Percentiles rank a stretch among this genome's conserved stretches.
Conservation (phyloP, 2,888 invertebrate genomes). For the Agrotis clavis region DNA sequence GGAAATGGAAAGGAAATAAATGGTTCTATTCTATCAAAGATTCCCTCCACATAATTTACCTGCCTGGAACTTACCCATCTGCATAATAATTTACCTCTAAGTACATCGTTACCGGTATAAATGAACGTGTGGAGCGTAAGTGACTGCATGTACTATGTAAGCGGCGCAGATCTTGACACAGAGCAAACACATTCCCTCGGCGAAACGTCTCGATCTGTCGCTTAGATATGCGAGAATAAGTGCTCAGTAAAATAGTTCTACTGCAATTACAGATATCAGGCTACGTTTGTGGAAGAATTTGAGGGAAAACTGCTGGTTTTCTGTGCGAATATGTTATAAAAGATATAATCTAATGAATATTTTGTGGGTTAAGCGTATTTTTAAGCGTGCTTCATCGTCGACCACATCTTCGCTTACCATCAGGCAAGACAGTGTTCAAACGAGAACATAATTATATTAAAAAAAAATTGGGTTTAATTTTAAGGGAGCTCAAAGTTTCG, state of each 20-base stretch:
- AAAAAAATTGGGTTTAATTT: not conserved
- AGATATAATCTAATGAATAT: slow-evolving; percentile 23
- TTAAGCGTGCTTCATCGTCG: not conserved
- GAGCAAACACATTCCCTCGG: slow-evolving; percentile 63
- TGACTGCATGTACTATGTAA: slow-evolving; percentile 52
- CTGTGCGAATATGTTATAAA: slow-evolving; percentile 15
- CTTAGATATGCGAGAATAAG: slow-evolving; percentile 56
- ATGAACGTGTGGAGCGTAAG: slow-evolving; percentile 43
- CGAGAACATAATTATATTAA: too few relatives aligned
- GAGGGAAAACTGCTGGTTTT: slow-evolving; percentile 25
- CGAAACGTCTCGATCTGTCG: slow-evolving; percentile 50
- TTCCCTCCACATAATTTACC: not conserved
- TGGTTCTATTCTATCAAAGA: not conserved
- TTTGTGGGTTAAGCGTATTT: slow-evolving; percentile 4
- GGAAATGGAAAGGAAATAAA: not conserved
- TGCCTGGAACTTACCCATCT: slow-evolving; percentile 10
- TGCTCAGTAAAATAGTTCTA: slow-evolving; percentile 52
- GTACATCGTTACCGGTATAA: slow-evolving; percentile 43
- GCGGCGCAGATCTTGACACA: slow-evolving; percentile 60
- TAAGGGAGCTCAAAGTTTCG: not conserved
- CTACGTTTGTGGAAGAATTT: slow-evolving; percentile 28
- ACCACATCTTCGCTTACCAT: too few relatives aligned
- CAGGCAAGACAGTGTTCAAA: too few relatives aligned
- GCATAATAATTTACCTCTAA: slow-evolving; percentile 28
- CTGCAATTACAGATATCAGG: slow-evolving; percentile 56